Evolutionary conservation across 2,888 invertebrate genomes (phyloP).

Genomic region (Mystacides longicornis): DNA sequence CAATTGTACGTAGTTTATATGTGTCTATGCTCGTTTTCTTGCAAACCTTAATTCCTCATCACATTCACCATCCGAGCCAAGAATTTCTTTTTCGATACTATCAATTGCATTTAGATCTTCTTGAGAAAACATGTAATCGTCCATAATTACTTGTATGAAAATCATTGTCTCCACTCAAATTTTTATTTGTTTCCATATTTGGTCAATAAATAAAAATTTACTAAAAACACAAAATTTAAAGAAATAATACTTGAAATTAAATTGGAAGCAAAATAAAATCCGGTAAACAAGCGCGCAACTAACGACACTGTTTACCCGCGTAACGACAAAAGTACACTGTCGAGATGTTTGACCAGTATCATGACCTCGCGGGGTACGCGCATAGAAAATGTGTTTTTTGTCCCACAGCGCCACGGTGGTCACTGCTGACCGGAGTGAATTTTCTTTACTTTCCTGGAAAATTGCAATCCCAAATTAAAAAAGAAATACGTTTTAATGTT

Average conservation of each 20-base stretch:
- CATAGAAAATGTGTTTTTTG: background rate
- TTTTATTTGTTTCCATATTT: background rate
- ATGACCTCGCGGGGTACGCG: background rate
- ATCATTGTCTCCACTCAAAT: background rate
- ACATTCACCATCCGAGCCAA: conserved; percentile 1
- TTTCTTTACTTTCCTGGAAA: too few species aligned
- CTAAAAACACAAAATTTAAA: background rate
- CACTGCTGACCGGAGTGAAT: too few species aligned
- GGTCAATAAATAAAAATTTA: background rate
- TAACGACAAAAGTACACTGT: background rate
- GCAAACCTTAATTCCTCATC: background rate
- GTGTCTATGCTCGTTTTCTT: conserved; percentile 3
- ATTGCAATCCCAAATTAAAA: background rate
- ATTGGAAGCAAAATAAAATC: background rate
- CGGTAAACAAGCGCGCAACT: background rate
- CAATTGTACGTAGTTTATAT: too few species aligned
- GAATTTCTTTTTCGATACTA: background rate
- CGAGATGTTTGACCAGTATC: background rate
- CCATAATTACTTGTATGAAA: background rate
- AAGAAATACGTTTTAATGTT: background rate
- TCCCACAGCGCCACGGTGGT: background rate
- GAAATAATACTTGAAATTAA: background rate
- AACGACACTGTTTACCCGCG: background rate
- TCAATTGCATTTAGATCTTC: background rate
- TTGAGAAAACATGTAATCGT: background rate